Conservation (phyloP, 2,113 vertebrate genomes). For the Bos indicus region DNA sequence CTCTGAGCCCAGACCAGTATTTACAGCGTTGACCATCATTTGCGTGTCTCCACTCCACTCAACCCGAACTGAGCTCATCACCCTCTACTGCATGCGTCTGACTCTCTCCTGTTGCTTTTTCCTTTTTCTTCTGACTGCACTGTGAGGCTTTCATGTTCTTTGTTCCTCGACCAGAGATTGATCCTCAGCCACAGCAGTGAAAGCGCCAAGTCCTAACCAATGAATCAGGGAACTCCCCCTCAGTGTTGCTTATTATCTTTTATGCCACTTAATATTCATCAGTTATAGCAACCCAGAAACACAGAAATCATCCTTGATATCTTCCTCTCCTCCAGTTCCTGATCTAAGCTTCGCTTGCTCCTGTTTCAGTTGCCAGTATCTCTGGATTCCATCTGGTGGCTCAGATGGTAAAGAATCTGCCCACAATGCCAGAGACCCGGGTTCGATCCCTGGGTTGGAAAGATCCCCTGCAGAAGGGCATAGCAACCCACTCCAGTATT, state of each 20-base stretch:
- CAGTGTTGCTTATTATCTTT: neutral
- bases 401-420: neutral
- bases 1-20: neutral
- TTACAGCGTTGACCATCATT: neutral
- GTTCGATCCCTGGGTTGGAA: neutral
- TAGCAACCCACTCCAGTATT: neutral
- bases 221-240: neutral
- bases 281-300: neutral
- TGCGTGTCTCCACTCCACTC: neutral
- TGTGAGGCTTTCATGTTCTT: neutral
- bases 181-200: neutral
- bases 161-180: neutral
- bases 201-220: neutral
- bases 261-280: neutral
- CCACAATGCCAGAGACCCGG: neutral
- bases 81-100: neutral
- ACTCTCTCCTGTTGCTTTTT: neutral
- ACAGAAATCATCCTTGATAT: neutral
- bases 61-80: neutral
- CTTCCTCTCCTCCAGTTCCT: neutral
- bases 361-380: neutral
- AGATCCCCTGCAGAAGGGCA: neutral
- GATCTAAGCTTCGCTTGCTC: neutral
- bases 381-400: neutral
- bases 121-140: neutral